phyloP scores from a whole-genome alignment of 1,140 invertebrate genomes.

The Galleria mellonella region DNA sequence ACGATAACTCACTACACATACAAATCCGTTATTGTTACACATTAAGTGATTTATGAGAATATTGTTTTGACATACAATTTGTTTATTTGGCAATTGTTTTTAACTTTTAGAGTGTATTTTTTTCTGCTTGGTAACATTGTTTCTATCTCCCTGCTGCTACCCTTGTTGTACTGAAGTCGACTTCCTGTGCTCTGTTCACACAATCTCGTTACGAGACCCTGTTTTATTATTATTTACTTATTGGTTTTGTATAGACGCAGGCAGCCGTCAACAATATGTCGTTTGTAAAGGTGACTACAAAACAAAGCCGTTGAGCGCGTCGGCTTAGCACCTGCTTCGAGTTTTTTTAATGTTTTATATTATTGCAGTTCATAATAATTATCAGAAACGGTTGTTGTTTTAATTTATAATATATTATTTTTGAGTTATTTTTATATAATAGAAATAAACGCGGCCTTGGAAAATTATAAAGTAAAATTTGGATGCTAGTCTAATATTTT shows the following conservation, averaged over 20 bases:
- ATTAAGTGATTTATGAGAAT: constrained; percentile 2
- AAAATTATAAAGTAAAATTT: constrained; percentile 3
- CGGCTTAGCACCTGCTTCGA: constrained; percentile 51
- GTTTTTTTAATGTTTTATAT: constrained; percentile 33
- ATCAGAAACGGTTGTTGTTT: constrained; percentile 24
- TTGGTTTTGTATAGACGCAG: constrained; percentile 54
- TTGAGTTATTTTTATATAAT: background rate
- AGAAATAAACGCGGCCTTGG: too few species aligned
- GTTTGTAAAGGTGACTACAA: constrained; percentile 60
- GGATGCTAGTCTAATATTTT: constrained; percentile 52
- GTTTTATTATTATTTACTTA: constrained; percentile 61
- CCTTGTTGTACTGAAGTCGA: constrained; percentile 33
- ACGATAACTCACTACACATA: constrained; percentile 43
- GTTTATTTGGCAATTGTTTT: constrained; percentile 1
- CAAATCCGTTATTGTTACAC: constrained; percentile 27
- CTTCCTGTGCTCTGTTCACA: constrained; percentile 53
- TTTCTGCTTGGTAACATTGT: constrained; percentile 8
- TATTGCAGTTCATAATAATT: constrained; percentile 21
- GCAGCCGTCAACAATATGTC: constrained; percentile 62
- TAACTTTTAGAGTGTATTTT: background rate
- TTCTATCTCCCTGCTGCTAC: constrained; percentile 18
- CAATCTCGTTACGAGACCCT: constrained; percentile 41
- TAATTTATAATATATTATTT: constrained; percentile 11
- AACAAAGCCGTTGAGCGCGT: constrained; percentile 55
- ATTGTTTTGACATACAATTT: constrained; percentile 10